phyloP scores from a whole-genome alignment of 2,888 invertebrate species.

The Cerastoderma edule region DNA sequence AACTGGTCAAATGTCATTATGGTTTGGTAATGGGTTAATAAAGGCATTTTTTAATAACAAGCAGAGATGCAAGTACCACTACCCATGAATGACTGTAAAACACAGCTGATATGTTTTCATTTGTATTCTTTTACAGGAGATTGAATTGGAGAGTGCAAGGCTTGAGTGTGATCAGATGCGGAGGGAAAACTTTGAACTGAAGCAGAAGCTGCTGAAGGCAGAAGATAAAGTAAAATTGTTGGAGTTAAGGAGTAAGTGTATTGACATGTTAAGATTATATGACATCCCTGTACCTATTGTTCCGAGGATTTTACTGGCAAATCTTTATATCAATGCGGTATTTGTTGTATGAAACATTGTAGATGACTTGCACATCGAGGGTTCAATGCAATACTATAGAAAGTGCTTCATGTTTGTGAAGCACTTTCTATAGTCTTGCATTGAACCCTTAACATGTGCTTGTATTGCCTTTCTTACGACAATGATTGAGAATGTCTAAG shows the following conservation, averaged over 20 bases:
- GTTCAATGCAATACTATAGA: not conserved
- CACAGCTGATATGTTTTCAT: not conserved
- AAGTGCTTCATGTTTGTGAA: not conserved
- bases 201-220: constrained; percentile 41
- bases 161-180: constrained; percentile 57
- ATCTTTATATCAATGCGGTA: not conserved
- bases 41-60: not conserved
- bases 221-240: constrained; percentile 46
- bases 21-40: not conserved
- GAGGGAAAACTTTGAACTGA: constrained; percentile 70
- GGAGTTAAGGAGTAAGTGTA: constrained; percentile 43
- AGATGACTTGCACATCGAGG: not conserved
- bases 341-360: not conserved
- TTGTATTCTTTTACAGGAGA: constrained; percentile 48
- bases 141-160: constrained; percentile 50
- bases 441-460: too few relatives aligned
- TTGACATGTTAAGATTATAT: not conserved
- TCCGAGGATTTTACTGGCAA: not conserved
- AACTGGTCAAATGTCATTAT: not conserved
- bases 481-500: too few relatives aligned
- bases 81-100: not conserved
- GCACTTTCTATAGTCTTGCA: too few relatives aligned
- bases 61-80: not conserved
- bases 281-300: not conserved
- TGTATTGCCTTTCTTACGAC: not conserved